A percentile compares a stretch with the other conserved stretches of the same genome.
Conservation (phyloP, 2,113 vertebrate genomes). For the Alethe castanea region DNA sequence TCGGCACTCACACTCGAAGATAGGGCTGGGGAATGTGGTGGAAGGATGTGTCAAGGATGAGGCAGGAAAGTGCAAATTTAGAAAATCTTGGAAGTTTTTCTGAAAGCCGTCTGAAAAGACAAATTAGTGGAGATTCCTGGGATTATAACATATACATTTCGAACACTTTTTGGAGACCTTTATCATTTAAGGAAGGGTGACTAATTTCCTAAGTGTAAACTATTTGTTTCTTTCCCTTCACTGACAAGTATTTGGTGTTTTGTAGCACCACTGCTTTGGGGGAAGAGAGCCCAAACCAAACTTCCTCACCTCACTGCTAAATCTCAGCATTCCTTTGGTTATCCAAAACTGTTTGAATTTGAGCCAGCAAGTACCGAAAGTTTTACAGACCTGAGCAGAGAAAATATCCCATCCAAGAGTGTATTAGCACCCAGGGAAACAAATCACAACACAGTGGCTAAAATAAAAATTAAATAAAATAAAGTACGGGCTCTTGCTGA, state of each 20-base stretch:
- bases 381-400: background rate
- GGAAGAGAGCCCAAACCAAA: background rate
- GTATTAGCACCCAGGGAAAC: background rate
- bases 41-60: background rate
- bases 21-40: background rate
- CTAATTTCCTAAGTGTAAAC: background rate
- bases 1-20: background rate
- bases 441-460: background rate
- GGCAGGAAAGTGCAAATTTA: background rate
- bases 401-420: background rate
- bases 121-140: background rate
- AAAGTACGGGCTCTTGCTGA: background rate
- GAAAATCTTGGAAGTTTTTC: background rate
- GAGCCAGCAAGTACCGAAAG: background rate
- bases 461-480: background rate
- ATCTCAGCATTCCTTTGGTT: background rate
- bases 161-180: background rate
- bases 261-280: background rate
- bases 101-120: background rate
- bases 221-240: background rate
- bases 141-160: fast-evolving
- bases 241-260: background rate
- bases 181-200: background rate
- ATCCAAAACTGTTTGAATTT: background rate
- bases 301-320: background rate